These are phyloP conservation scores for Brachyrhaphis roseni DNA, from an alignment of 2,797 vertebrate species.

Conservation along the genomic window DNA sequence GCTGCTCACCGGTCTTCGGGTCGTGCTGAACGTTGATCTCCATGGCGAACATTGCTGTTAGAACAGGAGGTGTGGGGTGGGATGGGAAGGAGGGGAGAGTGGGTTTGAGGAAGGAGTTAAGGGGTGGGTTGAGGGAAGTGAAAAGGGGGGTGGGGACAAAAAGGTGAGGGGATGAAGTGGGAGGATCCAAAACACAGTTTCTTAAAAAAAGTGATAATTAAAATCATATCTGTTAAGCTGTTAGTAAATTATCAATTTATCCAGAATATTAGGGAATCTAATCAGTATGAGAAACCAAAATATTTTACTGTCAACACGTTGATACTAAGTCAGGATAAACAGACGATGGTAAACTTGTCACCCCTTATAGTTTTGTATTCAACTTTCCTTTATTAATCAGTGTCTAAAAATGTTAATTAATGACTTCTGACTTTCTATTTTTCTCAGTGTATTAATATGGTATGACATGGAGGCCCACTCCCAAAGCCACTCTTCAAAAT, in stretches of 20 bases:
- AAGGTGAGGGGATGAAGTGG: constrained; percentile 56
- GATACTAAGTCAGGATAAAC: neutral
- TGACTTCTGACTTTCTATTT: neutral
- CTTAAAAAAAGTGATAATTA: constrained; percentile 19
- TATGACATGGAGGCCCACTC: neutral
- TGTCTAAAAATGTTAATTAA: neutral
- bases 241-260: constrained; percentile 26
- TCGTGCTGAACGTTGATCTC: constrained; percentile 98
- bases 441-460: neutral
- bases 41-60: constrained; percentile 97
- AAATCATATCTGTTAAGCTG: constrained; percentile 12
- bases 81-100: constrained; percentile 1
- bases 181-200: constrained; percentile 51
- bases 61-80: constrained; percentile 57
- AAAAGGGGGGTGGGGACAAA: constrained; percentile 41
- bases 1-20: constrained; percentile 93
- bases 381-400: neutral
- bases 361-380: neutral
- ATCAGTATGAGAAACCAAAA: neutral
- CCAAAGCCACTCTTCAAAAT: neutral
- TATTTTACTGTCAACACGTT: neutral
- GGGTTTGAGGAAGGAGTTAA: constrained; percentile 36
- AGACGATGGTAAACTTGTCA: neutral
- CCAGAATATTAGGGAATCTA: neutral
- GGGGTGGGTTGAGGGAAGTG: constrained; percentile 29